Evolutionary conservation across 2,113 vertebrate species (phyloP), one percentile per base, ranked within the genome.

Genomic region (Camelus bactrianus): DNA sequence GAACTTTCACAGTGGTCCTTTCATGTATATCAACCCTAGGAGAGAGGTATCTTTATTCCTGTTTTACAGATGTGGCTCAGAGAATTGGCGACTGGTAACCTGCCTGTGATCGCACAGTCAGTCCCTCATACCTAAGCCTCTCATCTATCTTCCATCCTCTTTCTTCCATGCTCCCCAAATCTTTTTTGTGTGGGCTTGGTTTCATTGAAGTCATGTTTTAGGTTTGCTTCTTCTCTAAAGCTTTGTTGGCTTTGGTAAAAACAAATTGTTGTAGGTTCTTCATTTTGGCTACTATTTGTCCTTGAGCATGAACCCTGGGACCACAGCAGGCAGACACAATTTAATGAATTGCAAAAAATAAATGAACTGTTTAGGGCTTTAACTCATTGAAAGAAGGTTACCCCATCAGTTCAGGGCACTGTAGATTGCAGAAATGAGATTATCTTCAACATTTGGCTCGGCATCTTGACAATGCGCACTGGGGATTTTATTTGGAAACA

Each of bases 401-500:
- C 19, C 20, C 54, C n/a, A 72, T 93, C 54, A 50, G 69, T 84
- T 72, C 28, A 80, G 54, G 64, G 8, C 24, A 32, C 64, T 91
- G 16, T 32, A 42, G 64, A n/a, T 85, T 62, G 20, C 60, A 94
- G 79, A 96, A 91, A 14, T 80, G 52, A 88, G 76, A 92, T 30
- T 89, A 28, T 81, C 35, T 81, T 95, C 42, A 28, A 32, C 72
- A 79, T 91, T 92, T 93, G 83, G 17, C 60, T 91, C 80, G 80
- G 52, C n/a, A 26, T n/a, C 9, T 72, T 92, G 70, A 89, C 77
- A 73, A 15, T 28, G 46, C 91, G 3, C 19, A 82, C 52, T 17
- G 11, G 76, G 50, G 28, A 50, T 91, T 91, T 94, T 90, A 67
- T 79, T 96, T 94, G 85, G 87, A 42, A 80, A 92, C 42, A 82